phyloP scores from a whole-genome alignment of 2,888 invertebrate genomes.

The Spialia ferax region DNA sequence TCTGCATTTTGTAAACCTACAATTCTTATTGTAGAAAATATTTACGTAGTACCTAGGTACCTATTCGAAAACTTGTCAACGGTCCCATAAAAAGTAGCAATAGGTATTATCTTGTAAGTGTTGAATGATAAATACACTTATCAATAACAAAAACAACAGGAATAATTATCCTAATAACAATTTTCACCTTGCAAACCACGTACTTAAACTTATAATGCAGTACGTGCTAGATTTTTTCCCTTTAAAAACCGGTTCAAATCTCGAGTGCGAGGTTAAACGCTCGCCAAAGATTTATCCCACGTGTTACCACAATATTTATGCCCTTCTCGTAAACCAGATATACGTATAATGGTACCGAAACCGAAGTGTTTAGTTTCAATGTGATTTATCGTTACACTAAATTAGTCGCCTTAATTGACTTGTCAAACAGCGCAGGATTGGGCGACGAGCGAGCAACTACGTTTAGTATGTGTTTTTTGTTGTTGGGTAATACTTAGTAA shows the following conservation, averaged over 20 bases:
- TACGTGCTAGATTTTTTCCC: conserved; percentile 21
- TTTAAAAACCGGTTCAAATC: conserved; percentile 40
- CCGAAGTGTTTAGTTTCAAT: conserved; percentile 47
- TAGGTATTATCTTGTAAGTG: no score
- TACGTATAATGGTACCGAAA: conserved; percentile 42
- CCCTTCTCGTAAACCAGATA: conserved; percentile 38
- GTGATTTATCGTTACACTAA: conserved; percentile 61
- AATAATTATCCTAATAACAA: neutral
- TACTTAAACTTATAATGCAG: conserved; percentile 12
- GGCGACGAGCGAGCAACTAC: no score
- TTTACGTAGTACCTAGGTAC: no score
- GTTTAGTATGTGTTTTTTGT: no score
- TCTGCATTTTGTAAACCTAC: no score
- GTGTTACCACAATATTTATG: conserved; percentile 41
- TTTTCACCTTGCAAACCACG: neutral
- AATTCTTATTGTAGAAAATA: no score
- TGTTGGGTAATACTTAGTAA: no score
- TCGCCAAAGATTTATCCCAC: conserved; percentile 41
- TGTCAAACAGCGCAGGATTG: neutral
- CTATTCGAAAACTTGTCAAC: no score
- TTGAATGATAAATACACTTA: no score
- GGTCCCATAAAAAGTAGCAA: no score
- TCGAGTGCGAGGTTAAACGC: conserved; percentile 39
- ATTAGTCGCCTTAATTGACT: conserved; percentile 23
- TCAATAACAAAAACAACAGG: no score